Percentiles rank a stretch among this genome's conserved stretches.
These are phyloP conservation scores for Argynnis bischoffii DNA, from an alignment of 2,888 invertebrate species.

Conservation along the genomic window DNA sequence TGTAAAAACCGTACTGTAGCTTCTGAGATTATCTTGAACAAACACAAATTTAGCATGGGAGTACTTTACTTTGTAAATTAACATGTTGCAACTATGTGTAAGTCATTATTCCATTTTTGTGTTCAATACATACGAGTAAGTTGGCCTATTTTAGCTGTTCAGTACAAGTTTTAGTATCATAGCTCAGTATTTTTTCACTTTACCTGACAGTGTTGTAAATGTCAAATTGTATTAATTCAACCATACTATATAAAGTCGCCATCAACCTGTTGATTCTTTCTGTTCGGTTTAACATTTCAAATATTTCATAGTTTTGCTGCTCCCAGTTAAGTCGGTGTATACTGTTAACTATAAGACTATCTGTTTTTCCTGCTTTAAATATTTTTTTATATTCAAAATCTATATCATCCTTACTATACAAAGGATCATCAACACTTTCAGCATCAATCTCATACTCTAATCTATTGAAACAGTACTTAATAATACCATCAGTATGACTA, in stretches of 20 bases:
- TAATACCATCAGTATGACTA: slow-evolving; percentile 60
- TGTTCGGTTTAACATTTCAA: slow-evolving; percentile 59
- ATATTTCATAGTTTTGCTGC: slow-evolving; percentile 70
- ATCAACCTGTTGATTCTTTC: slow-evolving; percentile 78
- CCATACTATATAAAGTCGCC: slow-evolving; percentile 72
- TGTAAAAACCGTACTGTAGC: no score
- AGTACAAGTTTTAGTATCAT: no score
- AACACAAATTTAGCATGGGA: no score
- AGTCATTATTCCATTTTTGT: no score
- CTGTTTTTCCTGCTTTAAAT: background rate
- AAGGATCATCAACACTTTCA: slow-evolving; percentile 60
- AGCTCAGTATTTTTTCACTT: slow-evolving; percentile 50
- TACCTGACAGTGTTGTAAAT: background rate
- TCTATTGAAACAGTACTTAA: slow-evolving; percentile 70
- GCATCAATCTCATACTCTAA: slow-evolving; percentile 64
- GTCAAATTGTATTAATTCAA: slow-evolving; percentile 80
- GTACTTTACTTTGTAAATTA: no score
- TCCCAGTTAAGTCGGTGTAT: slow-evolving; percentile 60
- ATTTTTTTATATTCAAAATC: background rate
- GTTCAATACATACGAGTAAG: no score
- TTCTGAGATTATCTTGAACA: no score
- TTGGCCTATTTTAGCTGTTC: no score
- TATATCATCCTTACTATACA: slow-evolving; percentile 36
- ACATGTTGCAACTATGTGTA: no score
- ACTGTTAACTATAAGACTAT: background rate